Percentiles rank a stretch among this genome's conserved stretches.
Conservation (phyloP, 2,113 vertebrate species). For the Melanerpes formicivorus region DNA sequence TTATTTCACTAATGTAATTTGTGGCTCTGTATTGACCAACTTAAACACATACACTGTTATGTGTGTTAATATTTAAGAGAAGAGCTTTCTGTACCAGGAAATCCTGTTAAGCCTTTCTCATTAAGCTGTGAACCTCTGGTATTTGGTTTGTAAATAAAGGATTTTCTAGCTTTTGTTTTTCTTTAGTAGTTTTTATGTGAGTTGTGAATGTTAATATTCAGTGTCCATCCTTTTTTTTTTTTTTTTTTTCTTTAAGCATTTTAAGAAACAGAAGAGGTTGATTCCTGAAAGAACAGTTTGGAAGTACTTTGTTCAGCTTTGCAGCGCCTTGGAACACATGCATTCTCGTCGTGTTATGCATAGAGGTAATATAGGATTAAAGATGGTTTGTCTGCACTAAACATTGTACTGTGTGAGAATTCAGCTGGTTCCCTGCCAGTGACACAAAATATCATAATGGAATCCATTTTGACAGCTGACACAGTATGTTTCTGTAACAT, state of each 20-base stretch:
- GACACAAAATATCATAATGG: neutral
- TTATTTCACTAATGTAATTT: neutral
- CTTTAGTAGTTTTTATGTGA: neutral
- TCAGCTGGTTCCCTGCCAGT: neutral
- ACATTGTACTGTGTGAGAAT: neutral
- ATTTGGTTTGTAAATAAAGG: neutral
- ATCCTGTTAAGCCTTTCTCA: neutral
- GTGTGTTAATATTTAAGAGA: neutral
- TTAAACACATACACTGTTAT: neutral
- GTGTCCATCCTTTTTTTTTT: neutral
- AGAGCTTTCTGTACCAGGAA: neutral
- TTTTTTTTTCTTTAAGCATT: constrained; percentile 84
- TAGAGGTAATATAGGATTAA: constrained; percentile 81
- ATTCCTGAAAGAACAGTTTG: constrained; percentile 98
- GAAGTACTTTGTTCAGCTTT: constrained; percentile 99
- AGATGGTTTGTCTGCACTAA: neutral
- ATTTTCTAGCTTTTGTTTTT: neutral
- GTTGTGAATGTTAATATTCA: neutral
- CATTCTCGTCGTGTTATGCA: constrained; percentile 98
- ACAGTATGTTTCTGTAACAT: neutral
- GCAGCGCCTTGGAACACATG: constrained; percentile 97
- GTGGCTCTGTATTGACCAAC: neutral
- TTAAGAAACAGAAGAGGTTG: constrained; percentile 96
- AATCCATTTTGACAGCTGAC: neutral
- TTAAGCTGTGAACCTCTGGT: neutral